A percentile compares a stretch with the other conserved stretches of the same genome.
These are phyloP conservation scores for Orussus abietinus DNA, from an alignment of 1,140 invertebrate species.

Conservation along the genomic window DNA sequence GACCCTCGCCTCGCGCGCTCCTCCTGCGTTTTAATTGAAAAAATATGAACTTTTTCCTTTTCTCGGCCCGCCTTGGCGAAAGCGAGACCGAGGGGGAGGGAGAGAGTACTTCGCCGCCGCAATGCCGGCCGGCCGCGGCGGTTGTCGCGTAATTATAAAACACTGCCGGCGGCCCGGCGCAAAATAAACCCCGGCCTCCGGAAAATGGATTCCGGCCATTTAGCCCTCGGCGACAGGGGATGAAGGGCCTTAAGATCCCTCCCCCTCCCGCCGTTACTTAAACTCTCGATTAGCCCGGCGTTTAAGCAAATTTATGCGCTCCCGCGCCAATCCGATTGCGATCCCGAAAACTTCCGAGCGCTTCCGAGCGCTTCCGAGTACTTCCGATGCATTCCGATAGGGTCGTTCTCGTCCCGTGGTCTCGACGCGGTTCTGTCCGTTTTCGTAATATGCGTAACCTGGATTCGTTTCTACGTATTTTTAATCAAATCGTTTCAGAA, in stretches of 20 bases:
- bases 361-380: no score
- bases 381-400: no score
- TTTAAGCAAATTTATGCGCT: no score
- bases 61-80: constrained; percentile 14
- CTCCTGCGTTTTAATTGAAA: constrained; percentile 46
- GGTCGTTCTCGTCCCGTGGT: no score
- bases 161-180: constrained; percentile 21
- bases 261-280: not conserved
- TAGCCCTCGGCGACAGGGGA: not conserved
- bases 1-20: constrained; percentile 18
- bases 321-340: no score
- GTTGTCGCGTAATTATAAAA: constrained; percentile 47
- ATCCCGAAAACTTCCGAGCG: no score
- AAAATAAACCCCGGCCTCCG: no score
- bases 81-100: not conserved
- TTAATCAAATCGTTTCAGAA: no score
- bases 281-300: no score
- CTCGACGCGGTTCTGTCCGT: no score
- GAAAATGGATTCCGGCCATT: constrained; percentile 14
- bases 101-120: constrained; percentile 29
- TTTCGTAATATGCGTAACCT: no score
- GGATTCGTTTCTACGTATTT: no score
- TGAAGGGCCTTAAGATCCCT: constrained; percentile 9
- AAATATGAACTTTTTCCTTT: constrained; percentile 50
- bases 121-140: constrained; percentile 32